phyloP scores from a whole-genome alignment of 2,113 vertebrate genomes.

The Misgurnus mizolepis region DNA sequence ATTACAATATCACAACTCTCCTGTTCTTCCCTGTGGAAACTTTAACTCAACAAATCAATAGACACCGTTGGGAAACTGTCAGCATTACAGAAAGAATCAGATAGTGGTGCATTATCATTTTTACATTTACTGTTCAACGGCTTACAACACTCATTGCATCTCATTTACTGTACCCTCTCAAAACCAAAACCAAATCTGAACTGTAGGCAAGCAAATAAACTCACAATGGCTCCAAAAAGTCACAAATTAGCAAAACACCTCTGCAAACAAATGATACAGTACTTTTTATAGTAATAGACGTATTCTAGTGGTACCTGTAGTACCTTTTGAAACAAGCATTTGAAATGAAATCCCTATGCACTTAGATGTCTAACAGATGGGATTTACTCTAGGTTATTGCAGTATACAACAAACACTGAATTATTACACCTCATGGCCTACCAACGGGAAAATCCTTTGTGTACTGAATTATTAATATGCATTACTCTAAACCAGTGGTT shows the following conservation, averaged over 20 bases:
- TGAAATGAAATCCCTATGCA: not conserved
- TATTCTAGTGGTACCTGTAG: too few species aligned
- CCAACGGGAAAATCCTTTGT: not conserved
- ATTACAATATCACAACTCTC: slow-evolving; percentile 36
- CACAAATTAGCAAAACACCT: too few species aligned
- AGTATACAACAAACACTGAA: not conserved
- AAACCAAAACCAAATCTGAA: not conserved
- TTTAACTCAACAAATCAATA: slow-evolving; percentile 37
- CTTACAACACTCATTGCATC: not conserved
- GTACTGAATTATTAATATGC: not conserved
- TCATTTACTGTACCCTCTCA: not conserved
- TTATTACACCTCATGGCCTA: not conserved
- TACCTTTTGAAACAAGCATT: not conserved
- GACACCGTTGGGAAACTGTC: not conserved
- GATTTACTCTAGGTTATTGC: not conserved
- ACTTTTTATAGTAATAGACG: too few species aligned
- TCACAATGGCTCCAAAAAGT: not conserved
- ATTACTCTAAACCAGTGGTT: not conserved
- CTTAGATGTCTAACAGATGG: not conserved
- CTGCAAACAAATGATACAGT: too few species aligned
- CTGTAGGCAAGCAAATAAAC: not conserved
- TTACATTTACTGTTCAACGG: not conserved
- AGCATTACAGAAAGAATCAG: slow-evolving; percentile 16
- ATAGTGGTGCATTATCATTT: slow-evolving; percentile 13
- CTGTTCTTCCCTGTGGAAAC: not conserved